Evolutionary conservation across 2,888 invertebrate genomes (phyloP), one percentile per base, ranked within the genome.

Genomic region (Neuroscelio doddi): DNA sequence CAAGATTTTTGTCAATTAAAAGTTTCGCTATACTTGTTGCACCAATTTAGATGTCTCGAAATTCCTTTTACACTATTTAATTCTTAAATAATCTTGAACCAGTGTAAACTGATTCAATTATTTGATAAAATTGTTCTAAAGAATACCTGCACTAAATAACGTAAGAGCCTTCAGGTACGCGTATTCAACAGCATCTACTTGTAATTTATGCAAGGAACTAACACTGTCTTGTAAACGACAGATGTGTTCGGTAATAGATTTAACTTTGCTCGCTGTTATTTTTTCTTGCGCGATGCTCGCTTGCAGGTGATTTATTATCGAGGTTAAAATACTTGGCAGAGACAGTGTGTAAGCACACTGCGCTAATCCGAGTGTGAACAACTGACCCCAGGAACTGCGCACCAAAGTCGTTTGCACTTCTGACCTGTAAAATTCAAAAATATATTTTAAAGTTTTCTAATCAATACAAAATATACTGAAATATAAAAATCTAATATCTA

Each of bases 351-450:
- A 89, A 0, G 94, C 89, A 80, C 93, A 94, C 85, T 97, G 96
- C 8, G 95, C 93, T 68, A 98, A 87, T 0, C 97, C 97, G 26
- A 98, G 87, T 1, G 93, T 92, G 83, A 98, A 95, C 63, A 98
- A 84, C 80, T 97, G 95, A 59, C 95, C 91, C 98, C 98, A 98
- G 76, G 94, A 93, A 52, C 91, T 91, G 80, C 94, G 92, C 66
- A 98, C 88, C 32, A 98, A 85, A 0, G 91, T 89, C 72, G 93
- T 92, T 86, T 97, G 96, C 50, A 92, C 88, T 67, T 95, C 94
- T 59, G 91, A 89, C 58, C 95, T 94, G 85, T 56, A 87, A 86
- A 24, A 41, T 2, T 5, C 36, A 39, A 17, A 30, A n/a, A n/a
- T n/a, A n/a, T n/a, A n/a, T n/a, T n/a, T n/a, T n/a, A n/a, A n/a